Conservation (phyloP, 2,797 vertebrate genomes). For the Bradypodion pumilum region DNA sequence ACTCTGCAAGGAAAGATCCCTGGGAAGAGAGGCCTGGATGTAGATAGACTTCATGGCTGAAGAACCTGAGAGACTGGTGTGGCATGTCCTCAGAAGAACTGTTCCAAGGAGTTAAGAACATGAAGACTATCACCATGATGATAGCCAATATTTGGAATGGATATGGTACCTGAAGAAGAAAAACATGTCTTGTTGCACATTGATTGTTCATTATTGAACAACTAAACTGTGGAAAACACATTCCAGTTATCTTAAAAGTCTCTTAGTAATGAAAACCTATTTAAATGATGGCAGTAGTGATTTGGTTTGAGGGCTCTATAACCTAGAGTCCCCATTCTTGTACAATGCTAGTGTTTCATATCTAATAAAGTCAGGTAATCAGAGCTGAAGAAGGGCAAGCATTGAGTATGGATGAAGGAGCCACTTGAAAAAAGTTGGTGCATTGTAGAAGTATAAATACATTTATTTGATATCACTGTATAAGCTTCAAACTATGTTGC, state of each 20-base stretch:
- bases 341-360: neutral
- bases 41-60: too few species aligned
- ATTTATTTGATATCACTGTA: constrained; percentile 73
- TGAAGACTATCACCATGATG: too few species aligned
- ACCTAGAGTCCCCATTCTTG: too few species aligned
- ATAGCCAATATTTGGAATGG: too few species aligned
- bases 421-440: constrained; percentile 47
- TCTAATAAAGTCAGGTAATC: constrained; percentile 16
- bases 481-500: constrained; percentile 77
- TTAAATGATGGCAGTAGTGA: neutral
- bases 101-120: too few species aligned
- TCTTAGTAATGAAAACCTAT: neutral
- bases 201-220: neutral
- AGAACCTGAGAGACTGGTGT: too few species aligned
- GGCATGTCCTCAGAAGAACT: too few species aligned
- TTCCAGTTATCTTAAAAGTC: neutral
- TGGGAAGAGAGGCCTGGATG: too few species aligned
- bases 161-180: too few species aligned
- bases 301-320: neutral
- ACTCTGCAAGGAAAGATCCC: too few species aligned
- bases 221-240: neutral
- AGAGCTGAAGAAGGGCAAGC: neutral
- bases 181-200: too few species aligned
- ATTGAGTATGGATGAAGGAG: constrained; percentile 17
- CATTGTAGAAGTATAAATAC: constrained; percentile 62